These are phyloP conservation scores for Musca vetustissima DNA, from an alignment of 1,140 invertebrate genomes.

Conservation along the genomic window DNA sequence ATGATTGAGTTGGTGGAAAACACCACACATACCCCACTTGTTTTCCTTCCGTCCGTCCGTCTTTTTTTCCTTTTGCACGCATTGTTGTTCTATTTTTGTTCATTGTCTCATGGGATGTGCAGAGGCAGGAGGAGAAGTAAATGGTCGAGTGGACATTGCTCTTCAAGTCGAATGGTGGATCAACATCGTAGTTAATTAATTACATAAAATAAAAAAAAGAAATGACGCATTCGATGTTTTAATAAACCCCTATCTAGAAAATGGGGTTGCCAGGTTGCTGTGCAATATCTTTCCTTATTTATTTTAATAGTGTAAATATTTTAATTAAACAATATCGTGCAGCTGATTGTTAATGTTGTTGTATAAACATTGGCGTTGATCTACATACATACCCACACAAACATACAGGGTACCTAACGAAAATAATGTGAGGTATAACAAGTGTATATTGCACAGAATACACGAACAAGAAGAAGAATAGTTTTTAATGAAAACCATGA, in stretches of 20 bases:
- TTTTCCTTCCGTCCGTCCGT: too few species aligned
- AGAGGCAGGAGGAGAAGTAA: not conserved
- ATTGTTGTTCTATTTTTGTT: too few species aligned
- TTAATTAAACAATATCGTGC: not conserved
- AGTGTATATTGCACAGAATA: too few species aligned
- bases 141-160: conserved; percentile 5
- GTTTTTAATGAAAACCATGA: not conserved
- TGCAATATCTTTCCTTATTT: too few species aligned
- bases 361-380: not conserved
- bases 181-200: conserved; percentile 20
- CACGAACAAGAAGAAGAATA: not conserved
- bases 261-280: not conserved
- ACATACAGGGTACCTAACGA: too few species aligned
- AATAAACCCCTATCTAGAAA: conserved; percentile 1
- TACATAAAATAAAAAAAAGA: conserved; percentile 22
- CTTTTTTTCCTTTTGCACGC: too few species aligned
- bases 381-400: not conserved
- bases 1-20: too few species aligned
- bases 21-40: too few species aligned
- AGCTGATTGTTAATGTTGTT: not conserved
- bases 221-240: conserved; percentile 13
- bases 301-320: not conserved
- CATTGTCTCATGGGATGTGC: too few species aligned
- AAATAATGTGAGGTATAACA: too few species aligned
- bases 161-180: conserved; percentile 8